A percentile compares a stretch with the other conserved stretches of the same genome.
These are phyloP conservation scores for Scaptomyza montana DNA, from an alignment of 1,140 invertebrate species.

Conservation along the genomic window DNA sequence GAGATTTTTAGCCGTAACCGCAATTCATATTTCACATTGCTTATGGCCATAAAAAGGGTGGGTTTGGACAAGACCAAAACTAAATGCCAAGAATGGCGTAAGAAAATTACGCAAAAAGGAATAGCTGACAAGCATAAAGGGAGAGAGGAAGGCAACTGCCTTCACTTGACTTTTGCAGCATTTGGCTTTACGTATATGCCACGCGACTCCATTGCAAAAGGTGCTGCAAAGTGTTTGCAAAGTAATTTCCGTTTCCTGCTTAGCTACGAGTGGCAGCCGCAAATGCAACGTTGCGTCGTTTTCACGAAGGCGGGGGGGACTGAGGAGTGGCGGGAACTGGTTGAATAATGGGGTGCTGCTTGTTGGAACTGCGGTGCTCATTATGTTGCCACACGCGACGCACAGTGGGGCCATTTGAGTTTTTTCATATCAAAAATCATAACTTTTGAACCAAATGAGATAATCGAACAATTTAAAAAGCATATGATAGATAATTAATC, in stretches of 20 bases:
- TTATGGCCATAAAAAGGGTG: conserved; percentile 68
- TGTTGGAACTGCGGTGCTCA: conserved; percentile 15
- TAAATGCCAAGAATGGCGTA: conserved; percentile 62
- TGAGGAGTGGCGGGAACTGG: not conserved
- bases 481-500: too few relatives aligned
- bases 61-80: conserved; percentile 19
- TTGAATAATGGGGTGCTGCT: conserved; percentile 1
- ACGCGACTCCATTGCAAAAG: conserved; percentile 39
- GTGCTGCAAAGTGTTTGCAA: conserved; percentile 78
- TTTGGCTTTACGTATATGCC: conserved; percentile 47
- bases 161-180: conserved; percentile 63
- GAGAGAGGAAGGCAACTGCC: conserved; percentile 26
- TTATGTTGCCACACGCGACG: conserved; percentile 13
- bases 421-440: too few relatives aligned
- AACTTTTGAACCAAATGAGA: too few relatives aligned
- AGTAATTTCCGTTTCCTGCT: conserved; percentile 82
- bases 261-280: conserved; percentile 67
- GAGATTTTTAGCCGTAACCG: conserved; percentile 71
- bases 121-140: conserved; percentile 25
- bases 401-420: too few relatives aligned
- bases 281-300: conserved; percentile 26
- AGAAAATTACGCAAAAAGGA: conserved; percentile 69
- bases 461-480: too few relatives aligned
- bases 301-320: not conserved
- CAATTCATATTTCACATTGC: conserved; percentile 81